phyloP scores from a whole-genome alignment of 2,113 vertebrate genomes.

The Toxostoma redivivum region DNA sequence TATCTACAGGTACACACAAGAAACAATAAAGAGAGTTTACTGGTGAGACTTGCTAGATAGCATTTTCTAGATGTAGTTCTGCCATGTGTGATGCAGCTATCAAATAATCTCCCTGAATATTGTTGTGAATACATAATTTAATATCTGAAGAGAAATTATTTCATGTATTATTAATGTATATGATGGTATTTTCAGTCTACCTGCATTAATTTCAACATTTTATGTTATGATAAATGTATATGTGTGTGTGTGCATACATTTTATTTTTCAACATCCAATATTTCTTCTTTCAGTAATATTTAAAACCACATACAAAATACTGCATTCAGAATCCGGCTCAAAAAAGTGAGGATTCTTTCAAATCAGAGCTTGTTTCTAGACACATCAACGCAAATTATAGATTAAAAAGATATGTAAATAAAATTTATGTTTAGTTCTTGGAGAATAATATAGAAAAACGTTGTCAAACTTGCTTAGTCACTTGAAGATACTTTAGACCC shows the following conservation, averaged over 20 bases:
- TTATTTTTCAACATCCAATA: not conserved
- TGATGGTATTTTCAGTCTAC: not conserved
- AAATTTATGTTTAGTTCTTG: not conserved
- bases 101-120: not conserved
- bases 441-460: not conserved
- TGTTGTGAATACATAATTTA: not conserved
- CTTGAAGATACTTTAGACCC: not conserved
- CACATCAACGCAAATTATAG: not conserved
- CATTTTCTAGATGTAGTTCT: not conserved
- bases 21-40: not conserved
- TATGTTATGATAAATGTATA: not conserved
- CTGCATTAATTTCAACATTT: not conserved
- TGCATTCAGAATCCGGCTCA: not conserved
- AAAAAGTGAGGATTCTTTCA: not conserved
- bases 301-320: not conserved
- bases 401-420: not conserved
- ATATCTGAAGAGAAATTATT: not conserved
- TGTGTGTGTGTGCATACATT: not conserved
- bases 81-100: not conserved
- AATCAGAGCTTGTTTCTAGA: not conserved
- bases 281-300: not conserved
- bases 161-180: not conserved
- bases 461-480: not conserved
- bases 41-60: not conserved
- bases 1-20: not conserved